Percentiles rank a stretch among this genome's conserved stretches.
phyloP scores from a whole-genome alignment of 2,888 invertebrate genomes.

The Oligia strigilis region DNA sequence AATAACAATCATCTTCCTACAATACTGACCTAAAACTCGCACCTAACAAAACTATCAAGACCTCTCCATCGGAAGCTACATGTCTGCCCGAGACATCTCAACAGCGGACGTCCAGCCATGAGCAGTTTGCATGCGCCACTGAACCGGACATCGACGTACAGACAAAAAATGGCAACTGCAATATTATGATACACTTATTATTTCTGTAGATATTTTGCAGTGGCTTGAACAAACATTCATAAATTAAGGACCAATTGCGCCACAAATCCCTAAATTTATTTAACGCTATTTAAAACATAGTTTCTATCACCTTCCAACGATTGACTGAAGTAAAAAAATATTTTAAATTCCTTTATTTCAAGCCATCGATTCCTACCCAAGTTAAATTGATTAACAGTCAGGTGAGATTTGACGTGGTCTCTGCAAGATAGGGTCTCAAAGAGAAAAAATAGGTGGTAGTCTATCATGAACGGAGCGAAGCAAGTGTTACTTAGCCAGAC shows the following conservation, averaged over 20 bases:
- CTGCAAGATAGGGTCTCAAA: not conserved
- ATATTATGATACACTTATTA: slow-evolving; percentile 40
- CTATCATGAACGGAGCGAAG: no score
- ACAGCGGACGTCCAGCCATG: slow-evolving; percentile 80
- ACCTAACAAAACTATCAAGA: slow-evolving; percentile 75
- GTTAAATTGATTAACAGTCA: not conserved
- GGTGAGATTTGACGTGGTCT: not conserved
- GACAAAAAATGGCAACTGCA: slow-evolving; percentile 55
- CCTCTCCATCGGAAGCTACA: slow-evolving; percentile 56
- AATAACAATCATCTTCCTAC: not conserved
- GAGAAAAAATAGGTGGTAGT: no score
- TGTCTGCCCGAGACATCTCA: slow-evolving; percentile 66
- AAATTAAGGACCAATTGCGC: not conserved
- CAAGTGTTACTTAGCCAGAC: no score
- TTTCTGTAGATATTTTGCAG: not conserved
- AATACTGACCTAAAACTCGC: not conserved
- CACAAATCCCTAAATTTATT: not conserved
- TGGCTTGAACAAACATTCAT: not conserved
- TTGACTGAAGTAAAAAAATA: no score
- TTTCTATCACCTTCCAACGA: no score
- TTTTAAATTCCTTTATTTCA: no score
- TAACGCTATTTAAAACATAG: not conserved
- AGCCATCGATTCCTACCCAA: not conserved
- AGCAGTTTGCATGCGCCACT: slow-evolving; percentile 80
- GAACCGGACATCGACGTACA: slow-evolving; percentile 70